phyloP scores from a whole-genome alignment of 2,888 invertebrate species.

The Lathronympha strigana region DNA sequence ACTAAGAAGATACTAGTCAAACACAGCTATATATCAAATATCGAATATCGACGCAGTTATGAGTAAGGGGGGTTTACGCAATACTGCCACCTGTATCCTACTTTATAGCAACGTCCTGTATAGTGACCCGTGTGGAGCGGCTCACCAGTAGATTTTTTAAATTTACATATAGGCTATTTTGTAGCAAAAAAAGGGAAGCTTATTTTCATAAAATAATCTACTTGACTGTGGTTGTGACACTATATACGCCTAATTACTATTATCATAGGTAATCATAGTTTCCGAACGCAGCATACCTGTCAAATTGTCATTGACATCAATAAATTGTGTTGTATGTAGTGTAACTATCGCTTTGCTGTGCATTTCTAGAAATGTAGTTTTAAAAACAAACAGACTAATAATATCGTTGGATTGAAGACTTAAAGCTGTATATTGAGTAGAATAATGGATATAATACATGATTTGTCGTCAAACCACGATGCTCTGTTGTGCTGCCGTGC shows the following conservation, averaged over 20 bases:
- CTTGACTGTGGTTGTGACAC: background rate
- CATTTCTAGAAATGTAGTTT: background rate
- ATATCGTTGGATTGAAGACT: background rate
- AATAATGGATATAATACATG: constrained; percentile 6
- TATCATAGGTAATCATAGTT: background rate
- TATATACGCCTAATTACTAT: background rate
- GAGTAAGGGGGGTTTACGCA: no score
- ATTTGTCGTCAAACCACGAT: background rate
- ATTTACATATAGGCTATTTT: no score
- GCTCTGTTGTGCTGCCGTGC: constrained; percentile 2
- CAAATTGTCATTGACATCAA: constrained; percentile 16
- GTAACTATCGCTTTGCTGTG: background rate
- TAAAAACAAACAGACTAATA: background rate
- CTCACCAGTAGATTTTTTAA: no score
- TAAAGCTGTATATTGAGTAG: background rate
- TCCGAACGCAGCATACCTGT: constrained; percentile 7
- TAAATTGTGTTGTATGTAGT: constrained; percentile 8
- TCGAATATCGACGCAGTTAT: no score
- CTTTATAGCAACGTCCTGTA: no score
- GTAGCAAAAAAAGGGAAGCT: no score
- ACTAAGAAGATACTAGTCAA: no score
- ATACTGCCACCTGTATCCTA: no score
- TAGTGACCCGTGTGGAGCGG: no score
- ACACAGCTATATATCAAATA: no score
- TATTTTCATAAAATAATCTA: no score